Percentiles rank a stretch among this genome's conserved stretches.
Evolutionary conservation across 2,888 invertebrate species (phyloP).

Genomic region (Cephus nigrinus): DNA sequence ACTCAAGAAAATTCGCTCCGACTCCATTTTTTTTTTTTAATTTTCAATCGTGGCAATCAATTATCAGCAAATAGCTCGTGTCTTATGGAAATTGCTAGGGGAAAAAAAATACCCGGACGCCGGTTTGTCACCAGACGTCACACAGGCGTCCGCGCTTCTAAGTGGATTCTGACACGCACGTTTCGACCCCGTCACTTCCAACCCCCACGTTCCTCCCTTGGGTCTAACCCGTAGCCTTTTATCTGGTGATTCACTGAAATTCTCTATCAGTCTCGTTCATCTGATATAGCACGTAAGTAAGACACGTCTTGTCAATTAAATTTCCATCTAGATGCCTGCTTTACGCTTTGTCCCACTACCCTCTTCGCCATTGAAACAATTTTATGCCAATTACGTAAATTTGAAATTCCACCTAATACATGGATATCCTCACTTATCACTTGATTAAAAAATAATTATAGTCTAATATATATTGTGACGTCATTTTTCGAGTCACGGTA

Average conservation of each 20-base stretch:
- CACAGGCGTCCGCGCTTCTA: slow-evolving; percentile 19
- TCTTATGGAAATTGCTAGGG: not conserved
- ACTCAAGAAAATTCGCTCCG: not conserved
- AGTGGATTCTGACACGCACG: slow-evolving; percentile 40
- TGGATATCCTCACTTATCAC: not conserved
- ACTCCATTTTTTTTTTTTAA: not conserved
- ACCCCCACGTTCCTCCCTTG: not conserved
- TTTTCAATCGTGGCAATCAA: not conserved
- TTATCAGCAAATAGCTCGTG: not conserved
- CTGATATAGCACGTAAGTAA: not conserved
- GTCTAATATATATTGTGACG: no score
- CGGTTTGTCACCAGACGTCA: slow-evolving; percentile 5
- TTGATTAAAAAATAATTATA: not conserved
- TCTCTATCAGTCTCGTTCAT: slow-evolving; percentile 18
- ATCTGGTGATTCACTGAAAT: slow-evolving; percentile 28
- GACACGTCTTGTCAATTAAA: not conserved
- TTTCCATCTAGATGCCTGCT: not conserved
- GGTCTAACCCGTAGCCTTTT: slow-evolving; percentile 3
- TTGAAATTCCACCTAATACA: not conserved
- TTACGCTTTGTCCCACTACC: not conserved
- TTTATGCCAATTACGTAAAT: not conserved
- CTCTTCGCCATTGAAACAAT: not conserved
- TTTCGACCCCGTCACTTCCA: slow-evolving; percentile 6
- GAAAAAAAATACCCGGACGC: not conserved
- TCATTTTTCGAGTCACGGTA: no score